These are phyloP conservation scores for Argyrosomus regius DNA, from an alignment of 2,797 vertebrate species.

Conservation along the genomic window DNA sequence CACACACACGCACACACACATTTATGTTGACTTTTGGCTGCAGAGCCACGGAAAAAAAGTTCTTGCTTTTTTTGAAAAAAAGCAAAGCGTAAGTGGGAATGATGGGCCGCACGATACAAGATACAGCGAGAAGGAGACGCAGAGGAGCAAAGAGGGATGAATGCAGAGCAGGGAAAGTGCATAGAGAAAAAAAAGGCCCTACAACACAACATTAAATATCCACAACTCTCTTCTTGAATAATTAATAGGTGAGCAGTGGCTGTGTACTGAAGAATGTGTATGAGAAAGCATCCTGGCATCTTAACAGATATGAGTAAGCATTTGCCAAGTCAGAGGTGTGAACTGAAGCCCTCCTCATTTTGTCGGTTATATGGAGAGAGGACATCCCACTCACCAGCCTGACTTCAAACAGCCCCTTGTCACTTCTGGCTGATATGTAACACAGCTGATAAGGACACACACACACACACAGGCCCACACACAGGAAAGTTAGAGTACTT, in stretches of 20 bases:
- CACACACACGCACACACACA: conserved; percentile 4
- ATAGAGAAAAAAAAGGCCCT: conserved; percentile 36
- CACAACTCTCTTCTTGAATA: conserved; percentile 75
- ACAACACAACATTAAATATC: conserved; percentile 84
- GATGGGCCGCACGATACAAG: conserved; percentile 13
- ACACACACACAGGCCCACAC: conserved; percentile 15
- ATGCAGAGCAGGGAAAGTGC: conserved; percentile 38
- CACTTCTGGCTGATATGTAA: conserved; percentile 50
- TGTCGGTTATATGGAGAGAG: conserved; percentile 41
- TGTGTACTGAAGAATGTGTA: conserved; percentile 66
- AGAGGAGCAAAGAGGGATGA: conserved; percentile 43
- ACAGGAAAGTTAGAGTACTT: conserved; percentile 17
- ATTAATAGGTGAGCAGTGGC: conserved; percentile 73
- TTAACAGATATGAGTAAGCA: conserved; percentile 78
- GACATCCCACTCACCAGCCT: conserved; percentile 64
- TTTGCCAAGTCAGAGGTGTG: conserved; percentile 72
- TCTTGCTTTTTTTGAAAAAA: conserved; percentile 28
- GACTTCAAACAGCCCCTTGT: conserved; percentile 46
- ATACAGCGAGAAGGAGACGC: conserved; percentile 25
- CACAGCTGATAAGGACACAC: conserved; percentile 41
- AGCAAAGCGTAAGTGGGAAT: conserved; percentile 47
- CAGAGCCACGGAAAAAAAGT: conserved; percentile 30
- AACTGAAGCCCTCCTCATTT: conserved; percentile 65
- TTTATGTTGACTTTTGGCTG: conserved; percentile 41
- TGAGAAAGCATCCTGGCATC: conserved; percentile 78